Conservation (phyloP, 1,140 invertebrate species). For the Drosophila kikkawai region DNA sequence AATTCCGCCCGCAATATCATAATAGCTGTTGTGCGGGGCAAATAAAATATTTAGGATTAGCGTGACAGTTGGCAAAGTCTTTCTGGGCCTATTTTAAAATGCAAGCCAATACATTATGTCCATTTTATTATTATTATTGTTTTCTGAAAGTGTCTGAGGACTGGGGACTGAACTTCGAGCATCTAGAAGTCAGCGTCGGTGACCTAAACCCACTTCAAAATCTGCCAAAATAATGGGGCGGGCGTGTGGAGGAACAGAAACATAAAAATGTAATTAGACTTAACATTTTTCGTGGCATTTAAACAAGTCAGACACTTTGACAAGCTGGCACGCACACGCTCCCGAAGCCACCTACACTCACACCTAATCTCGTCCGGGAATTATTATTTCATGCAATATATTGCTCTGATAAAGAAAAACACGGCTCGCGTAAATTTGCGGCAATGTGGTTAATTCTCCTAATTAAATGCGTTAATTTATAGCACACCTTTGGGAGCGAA, state of each 20-base stretch:
- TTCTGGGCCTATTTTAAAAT: slow-evolving; percentile 7
- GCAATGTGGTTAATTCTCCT: slow-evolving; percentile 26
- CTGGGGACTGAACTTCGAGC: background rate
- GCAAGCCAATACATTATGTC: slow-evolving; percentile 29
- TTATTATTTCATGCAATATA: slow-evolving; percentile 37
- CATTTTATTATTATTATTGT: slow-evolving; percentile 24
- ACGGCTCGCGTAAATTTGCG: background rate
- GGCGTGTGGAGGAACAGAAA: background rate
- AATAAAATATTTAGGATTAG: slow-evolving; percentile 26
- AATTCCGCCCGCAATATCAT: background rate
- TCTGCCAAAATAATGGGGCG: background rate
- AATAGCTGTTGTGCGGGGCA: background rate
- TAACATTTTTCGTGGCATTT: slow-evolving; percentile 44
- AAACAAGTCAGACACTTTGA: slow-evolving; percentile 46
- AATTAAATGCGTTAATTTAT: slow-evolving; percentile 31
- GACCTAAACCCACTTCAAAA: slow-evolving; percentile 8
- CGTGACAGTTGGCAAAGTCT: slow-evolving; percentile 21
- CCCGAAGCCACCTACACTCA: background rate
- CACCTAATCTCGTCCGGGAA: slow-evolving; percentile 40
- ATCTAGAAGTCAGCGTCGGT: background rate
- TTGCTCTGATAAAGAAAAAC: slow-evolving; percentile 42
- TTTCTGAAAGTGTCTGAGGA: background rate
- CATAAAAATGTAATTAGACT: slow-evolving; percentile 56
- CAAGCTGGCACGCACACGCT: slow-evolving; percentile 26
- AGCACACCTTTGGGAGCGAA: slow-evolving; percentile 22